Conservation (phyloP, 1,140 invertebrate species). For the Spodoptera litura region DNA sequence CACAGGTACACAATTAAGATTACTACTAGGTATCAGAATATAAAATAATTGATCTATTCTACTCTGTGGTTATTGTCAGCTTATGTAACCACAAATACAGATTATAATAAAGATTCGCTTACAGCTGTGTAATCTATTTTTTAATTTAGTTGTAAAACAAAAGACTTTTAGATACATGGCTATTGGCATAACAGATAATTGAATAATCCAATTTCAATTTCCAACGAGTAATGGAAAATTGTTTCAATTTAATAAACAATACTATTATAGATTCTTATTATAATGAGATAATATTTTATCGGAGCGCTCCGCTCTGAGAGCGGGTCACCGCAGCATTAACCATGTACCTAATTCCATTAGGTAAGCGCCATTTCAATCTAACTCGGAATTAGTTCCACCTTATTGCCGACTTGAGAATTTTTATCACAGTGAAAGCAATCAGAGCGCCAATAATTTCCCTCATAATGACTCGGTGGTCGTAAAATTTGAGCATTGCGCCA, state of each 20-base stretch:
- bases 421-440: slow-evolving; percentile 85
- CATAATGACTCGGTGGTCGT: slow-evolving; percentile 84
- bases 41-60: slow-evolving; percentile 2
- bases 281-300: slow-evolving; percentile 51
- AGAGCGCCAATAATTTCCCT: slow-evolving; percentile 86
- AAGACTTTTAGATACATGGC: slow-evolving; percentile 37
- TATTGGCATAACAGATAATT: slow-evolving; percentile 48
- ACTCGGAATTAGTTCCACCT: slow-evolving; percentile 83
- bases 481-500: slow-evolving; percentile 86
- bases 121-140: slow-evolving; percentile 30
- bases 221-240: slow-evolving; percentile 49
- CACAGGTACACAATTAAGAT: not conserved
- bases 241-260: slow-evolving; percentile 54
- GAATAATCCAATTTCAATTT: slow-evolving; percentile 52
- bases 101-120: slow-evolving; percentile 33
- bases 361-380: slow-evolving; percentile 73
- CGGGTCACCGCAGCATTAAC: slow-evolving; percentile 44
- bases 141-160: slow-evolving; percentile 43
- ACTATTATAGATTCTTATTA: slow-evolving; percentile 39
- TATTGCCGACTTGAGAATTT: slow-evolving; percentile 85
- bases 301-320: slow-evolving; percentile 34
- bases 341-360: slow-evolving; percentile 68
- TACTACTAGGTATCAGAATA: not conserved
- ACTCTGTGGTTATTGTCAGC: not conserved
- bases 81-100: slow-evolving; percentile 29